Evolutionary conservation across 2,113 vertebrate genomes (phyloP), one percentile per base, ranked within the genome.

Genomic region (Periophthalmodon schlosseri): DNA sequence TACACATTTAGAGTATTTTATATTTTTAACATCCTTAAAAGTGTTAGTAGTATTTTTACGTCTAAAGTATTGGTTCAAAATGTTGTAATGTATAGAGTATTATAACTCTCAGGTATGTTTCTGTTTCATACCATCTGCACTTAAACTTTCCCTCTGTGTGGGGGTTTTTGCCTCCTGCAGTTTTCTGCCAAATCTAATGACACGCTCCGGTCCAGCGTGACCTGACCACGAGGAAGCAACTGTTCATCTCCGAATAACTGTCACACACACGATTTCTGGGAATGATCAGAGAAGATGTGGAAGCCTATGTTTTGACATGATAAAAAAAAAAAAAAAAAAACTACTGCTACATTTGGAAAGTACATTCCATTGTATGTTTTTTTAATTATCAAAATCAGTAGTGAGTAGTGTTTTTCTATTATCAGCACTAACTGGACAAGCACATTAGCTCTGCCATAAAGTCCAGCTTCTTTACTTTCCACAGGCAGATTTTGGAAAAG

Each of bases 111-210:
- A 72, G 39, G 33, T 81, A 66, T 66, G 49, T 67, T 78, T 5
- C 0, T 69, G 7, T 34, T 61, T 76, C n/a, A 23, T 65, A 44
- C 52, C 39, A 84, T 81, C 52, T 84, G 15, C 71, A 60, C 64
- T 64, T 67, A 66, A 74, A 44, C 68, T 33, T 75, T 11, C 46
- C 75, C 81, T 63, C 67, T 84, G 74, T 75, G 70, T 76, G 72
- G 72, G 71, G 72, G 71, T 78, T 68, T 73, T 7, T 81, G 75
- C 73, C 64, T 80, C 83, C 64, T 73, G 78, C 64, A 81, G 20
- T 33, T 44, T 60, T 76, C 68, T 73, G 70, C 79, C 75, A 84
- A 66, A 80, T 83, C 76, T 65, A 75, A 74, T 77, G 80, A 84
- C 78, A 71, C 60, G 79, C 71, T 81, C 36, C 23, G 67, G 72